Base-by-base conservation (phyloP, 2,113 vertebrate species). In the Otis tarda region DNA sequence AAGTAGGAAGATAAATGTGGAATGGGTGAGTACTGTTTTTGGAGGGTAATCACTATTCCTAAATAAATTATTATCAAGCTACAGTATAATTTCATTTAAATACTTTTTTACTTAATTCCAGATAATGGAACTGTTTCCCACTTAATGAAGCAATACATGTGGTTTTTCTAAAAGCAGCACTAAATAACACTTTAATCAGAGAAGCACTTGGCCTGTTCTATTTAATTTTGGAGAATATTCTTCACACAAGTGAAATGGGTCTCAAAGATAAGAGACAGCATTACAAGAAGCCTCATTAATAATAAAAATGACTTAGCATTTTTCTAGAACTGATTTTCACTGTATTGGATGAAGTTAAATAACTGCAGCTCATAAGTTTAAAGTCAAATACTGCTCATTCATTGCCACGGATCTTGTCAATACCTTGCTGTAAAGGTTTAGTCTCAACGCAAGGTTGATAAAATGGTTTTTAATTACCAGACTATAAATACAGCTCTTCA, bases 401-500 rank as follows among this genome's bases (percentile, higher is more conserved):
- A 97, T 92, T 97, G 97, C 97, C 96, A 85, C 93, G 88, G 96
- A 96, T 96, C 97, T 97, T 95, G 97, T 99, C 99, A 96, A 99
- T 99, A 98, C 84, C 96, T 97, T 31, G 95, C 97, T 94, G 97
- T 97, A 98, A 98, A 98, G 98, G 96, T 97, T 96, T 96, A 96
- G 97, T 96, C 97, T 97, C 97, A 95, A 97, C 85, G 94, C 93
- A 80, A 97, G 93, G 94, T 97, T 99, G 98, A 99, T 99, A 98
- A 99, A 99, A 99, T 98, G 98, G 97, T 97, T 99, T 99, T 99
- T 99, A 99, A 99, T 99, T 99, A 99, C 99, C 98, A 99, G 97
- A 93, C 98, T 98, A 98, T 98, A 98, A 98, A 98, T 98, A 98
- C 98, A 98, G 98, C 98, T 98, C 98, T 97, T 98, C 94, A 91